Conservation (phyloP, 2,888 invertebrate genomes). For the Eremobia ochroleuca region DNA sequence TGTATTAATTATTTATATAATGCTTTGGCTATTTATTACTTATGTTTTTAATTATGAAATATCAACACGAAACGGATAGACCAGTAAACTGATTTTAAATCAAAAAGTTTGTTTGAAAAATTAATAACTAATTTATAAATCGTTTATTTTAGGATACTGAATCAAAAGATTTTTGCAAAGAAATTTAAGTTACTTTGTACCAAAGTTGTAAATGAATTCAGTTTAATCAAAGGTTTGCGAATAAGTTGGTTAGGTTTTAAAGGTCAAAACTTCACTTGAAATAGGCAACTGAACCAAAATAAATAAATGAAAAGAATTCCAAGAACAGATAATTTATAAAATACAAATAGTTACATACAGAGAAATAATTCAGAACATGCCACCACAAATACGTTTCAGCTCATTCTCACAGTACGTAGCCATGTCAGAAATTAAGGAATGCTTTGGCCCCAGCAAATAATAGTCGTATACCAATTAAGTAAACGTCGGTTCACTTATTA, state of each 20-base stretch:
- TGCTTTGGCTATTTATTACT: background rate
- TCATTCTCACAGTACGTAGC: slow-evolving; percentile 83
- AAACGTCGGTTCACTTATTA: slow-evolving; percentile 67
- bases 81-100: background rate
- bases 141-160: background rate
- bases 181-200: background rate
- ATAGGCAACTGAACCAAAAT: slow-evolving; percentile 66
- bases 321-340: slow-evolving; percentile 66
- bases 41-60: background rate
- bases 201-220: background rate
- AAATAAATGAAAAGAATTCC: slow-evolving; percentile 63
- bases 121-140: background rate
- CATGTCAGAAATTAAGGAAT: slow-evolving; percentile 76
- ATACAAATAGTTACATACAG: slow-evolving; percentile 68
- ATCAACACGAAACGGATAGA: background rate
- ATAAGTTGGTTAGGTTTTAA: slow-evolving; percentile 38
- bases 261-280: slow-evolving; percentile 50
- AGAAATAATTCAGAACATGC: slow-evolving; percentile 78
- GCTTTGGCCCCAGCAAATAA: slow-evolving; percentile 76
- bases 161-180: background rate
- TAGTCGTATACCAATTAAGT: slow-evolving; percentile 72
- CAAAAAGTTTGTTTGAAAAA: background rate
- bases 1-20: background rate
- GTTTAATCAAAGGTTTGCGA: slow-evolving; percentile 51
- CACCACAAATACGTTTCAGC: slow-evolving; percentile 82